Evolutionary conservation across 1,140 invertebrate genomes (phyloP).

Genomic region (Limonius californicus): DNA sequence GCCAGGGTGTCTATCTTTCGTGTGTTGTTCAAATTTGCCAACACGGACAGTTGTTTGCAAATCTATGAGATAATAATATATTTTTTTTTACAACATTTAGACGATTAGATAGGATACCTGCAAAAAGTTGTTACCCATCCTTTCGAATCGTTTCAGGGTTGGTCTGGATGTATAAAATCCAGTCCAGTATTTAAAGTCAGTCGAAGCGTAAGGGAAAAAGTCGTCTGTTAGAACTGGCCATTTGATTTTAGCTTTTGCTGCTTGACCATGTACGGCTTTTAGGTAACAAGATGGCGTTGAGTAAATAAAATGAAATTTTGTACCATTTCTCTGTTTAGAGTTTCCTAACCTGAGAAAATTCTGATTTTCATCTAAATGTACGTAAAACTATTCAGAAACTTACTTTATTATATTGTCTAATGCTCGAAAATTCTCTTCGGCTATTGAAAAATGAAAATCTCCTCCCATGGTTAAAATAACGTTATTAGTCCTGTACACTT

Average conservation of each 20-base stretch:
- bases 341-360: neutral
- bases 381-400: neutral
- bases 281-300: conserved; percentile 94
- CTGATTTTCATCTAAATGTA: neutral
- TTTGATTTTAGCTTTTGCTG: conserved; percentile 38
- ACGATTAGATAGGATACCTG: conserved; percentile 48
- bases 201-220: conserved; percentile 90
- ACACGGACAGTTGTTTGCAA: neutral
- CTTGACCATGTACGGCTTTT: conserved; percentile 64
- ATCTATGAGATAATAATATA: neutral
- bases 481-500: conserved; percentile 29
- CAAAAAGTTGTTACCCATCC: conserved; percentile 62
- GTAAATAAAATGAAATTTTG: conserved; percentile 70
- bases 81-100: neutral
- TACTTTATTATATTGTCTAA: conserved; percentile 72
- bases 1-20: conserved; percentile 27
- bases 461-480: conserved; percentile 41
- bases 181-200: conserved; percentile 80
- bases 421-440: conserved; percentile 61
- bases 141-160: conserved; percentile 61
- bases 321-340: neutral
- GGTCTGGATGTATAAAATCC: conserved; percentile 88
- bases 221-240: conserved; percentile 37
- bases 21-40: neutral
- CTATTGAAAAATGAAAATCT: conserved; percentile 51